Evolutionary conservation across 2,888 invertebrate genomes (phyloP), one percentile per base, ranked within the genome.

Genomic region (Acronicta alni): DNA sequence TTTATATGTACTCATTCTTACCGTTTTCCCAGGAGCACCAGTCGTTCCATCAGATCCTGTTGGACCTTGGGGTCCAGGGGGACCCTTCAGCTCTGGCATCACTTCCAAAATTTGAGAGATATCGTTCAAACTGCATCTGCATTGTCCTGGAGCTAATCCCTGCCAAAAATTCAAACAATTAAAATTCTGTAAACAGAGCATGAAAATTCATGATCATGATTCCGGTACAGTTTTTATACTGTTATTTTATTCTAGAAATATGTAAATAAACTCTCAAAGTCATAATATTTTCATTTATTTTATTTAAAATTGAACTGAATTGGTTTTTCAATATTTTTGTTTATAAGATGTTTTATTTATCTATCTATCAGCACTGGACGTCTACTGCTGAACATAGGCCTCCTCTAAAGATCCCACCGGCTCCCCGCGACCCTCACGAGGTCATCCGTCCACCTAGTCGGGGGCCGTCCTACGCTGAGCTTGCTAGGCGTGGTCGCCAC

Each of bases 1-100:
- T n/a, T n/a, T n/a, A n/a, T n/a, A n/a, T n/a, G n/a, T n/a, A n/a
- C n/a, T n/a, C n/a, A n/a, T n/a, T n/a, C n/a, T 93, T 94, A 97
- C 97, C 89, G 97, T 97, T 81, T 96, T 96, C 67, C 98, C 98
- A 66, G 97, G 97, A 60, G 96, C 95, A 26, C 98, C 98, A 26
- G 96, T 96, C 76, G 96, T 97, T 26, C 97, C 97, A 84, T 97
- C 97, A 67, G 96, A 95, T 37, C 97, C 97, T 3, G 96, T 95
- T 4, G 95, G 87, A 0, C 97, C 97, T 55, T 89, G 91, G 0
- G 91, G 88, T 0, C 93, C 93, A 38, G 96, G 96, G 1, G 96
- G 96, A 20, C 97, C 97, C 55, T 96, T 95, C 61, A 97, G 87
- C 82, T 95, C 95, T 43, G 96, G 95, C 62, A 96, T 95, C 77